Evolutionary conservation across 2,797 vertebrate species (phyloP).

Genomic region (Limosa lapponica): DNA sequence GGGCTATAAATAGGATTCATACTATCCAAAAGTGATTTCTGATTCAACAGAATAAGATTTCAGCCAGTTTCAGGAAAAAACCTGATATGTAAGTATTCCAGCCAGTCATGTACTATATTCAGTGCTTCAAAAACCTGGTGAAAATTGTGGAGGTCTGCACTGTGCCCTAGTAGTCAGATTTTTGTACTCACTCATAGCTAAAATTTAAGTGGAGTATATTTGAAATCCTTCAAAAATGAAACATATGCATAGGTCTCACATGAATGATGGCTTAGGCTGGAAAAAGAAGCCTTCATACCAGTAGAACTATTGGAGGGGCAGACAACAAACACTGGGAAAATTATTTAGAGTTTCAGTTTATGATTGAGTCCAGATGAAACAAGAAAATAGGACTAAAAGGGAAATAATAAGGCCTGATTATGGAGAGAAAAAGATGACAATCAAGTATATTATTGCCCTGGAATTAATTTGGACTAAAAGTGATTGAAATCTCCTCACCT

Average conservation of each 20-base stretch:
- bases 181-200: background rate
- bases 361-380: background rate
- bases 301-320: background rate
- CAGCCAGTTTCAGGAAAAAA: background rate
- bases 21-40: background rate
- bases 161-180: background rate
- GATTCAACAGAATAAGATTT: background rate
- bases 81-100: background rate
- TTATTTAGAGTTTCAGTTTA: background rate
- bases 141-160: background rate
- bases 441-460: background rate
- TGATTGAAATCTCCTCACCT: background rate
- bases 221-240: background rate
- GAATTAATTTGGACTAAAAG: background rate
- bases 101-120: background rate
- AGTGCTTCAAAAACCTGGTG: background rate
- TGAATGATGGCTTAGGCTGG: background rate
- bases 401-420: background rate
- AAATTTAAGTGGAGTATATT: background rate
- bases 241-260: background rate
- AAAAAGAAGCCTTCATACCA: background rate
- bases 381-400: background rate
- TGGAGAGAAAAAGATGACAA: rapidly evolving
- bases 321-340: background rate
- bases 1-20: background rate